Evolutionary conservation across 2,888 invertebrate species (phyloP).

Genomic region (Leptopilina syphax): DNA sequence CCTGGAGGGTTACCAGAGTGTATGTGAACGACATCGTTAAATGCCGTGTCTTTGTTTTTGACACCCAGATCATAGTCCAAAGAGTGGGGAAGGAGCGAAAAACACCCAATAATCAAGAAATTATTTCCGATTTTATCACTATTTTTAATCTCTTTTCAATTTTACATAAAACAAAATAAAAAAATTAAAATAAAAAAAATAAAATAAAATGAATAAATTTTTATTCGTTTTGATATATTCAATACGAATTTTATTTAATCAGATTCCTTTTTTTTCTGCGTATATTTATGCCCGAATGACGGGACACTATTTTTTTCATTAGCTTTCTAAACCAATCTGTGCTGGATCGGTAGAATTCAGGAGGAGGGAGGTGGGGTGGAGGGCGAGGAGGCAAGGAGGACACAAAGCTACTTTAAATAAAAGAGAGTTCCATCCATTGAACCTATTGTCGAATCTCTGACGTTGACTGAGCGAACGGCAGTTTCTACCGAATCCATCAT

Average conservation of each 20-base stretch:
- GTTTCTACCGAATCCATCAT: conserved; percentile 74
- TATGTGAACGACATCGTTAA: too few species aligned
- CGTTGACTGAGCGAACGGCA: conserved; percentile 75
- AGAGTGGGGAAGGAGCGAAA: too few species aligned
- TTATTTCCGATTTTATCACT: too few species aligned
- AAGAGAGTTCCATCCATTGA: conserved; percentile 76
- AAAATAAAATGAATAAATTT: too few species aligned
- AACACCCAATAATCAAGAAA: too few species aligned
- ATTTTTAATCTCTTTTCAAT: too few species aligned
- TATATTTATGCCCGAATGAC: conserved; percentile 59
- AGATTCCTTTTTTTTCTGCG: background rate
- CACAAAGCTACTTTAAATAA: conserved; percentile 77
- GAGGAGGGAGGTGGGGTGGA: conserved; percentile 19
- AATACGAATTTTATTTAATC: conserved; percentile 49
- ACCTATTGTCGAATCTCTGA: conserved; percentile 75
- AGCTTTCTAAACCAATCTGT: conserved; percentile 46
- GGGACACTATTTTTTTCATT: conserved; percentile 68
- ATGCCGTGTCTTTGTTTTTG: too few species aligned
- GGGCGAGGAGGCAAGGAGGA: conserved; percentile 59
- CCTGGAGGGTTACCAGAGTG: background rate
- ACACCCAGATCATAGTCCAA: too few species aligned
- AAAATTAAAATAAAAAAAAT: conserved; percentile 1
- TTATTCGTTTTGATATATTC: background rate
- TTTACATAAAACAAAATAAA: background rate
- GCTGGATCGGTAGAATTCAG: conserved; percentile 52